phyloP scores from a whole-genome alignment of 1,140 invertebrate genomes.

The Drosophila willistoni region DNA sequence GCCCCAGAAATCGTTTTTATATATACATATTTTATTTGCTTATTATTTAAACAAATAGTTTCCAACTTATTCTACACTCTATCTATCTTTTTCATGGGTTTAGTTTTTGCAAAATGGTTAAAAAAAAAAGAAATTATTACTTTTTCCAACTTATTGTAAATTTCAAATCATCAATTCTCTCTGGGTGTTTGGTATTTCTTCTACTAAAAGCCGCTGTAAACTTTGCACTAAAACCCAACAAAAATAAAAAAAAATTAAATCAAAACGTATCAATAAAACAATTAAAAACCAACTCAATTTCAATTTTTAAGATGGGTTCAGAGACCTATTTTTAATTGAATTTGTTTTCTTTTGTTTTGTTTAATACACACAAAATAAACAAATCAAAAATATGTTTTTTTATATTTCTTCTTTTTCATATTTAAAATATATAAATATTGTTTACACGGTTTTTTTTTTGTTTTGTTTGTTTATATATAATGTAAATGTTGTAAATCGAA shows the following conservation, averaged over 20 bases:
- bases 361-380: conserved; percentile 39
- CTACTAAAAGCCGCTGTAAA: conserved; percentile 75
- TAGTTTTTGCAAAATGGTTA: conserved; percentile 21
- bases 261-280: not conserved
- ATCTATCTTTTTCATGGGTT: conserved; percentile 41
- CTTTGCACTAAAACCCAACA: conserved; percentile 74
- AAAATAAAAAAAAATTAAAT: conserved; percentile 29
- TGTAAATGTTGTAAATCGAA: conserved; percentile 74
- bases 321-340: conserved; percentile 52
- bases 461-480: conserved; percentile 36
- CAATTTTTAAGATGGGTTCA: conserved; percentile 52
- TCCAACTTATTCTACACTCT: not conserved
- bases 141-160: conserved; percentile 34
- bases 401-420: conserved; percentile 72
- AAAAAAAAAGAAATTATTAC: not conserved
- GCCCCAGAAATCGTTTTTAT: not conserved
- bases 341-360: conserved; percentile 2
- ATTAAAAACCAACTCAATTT: conserved; percentile 40
- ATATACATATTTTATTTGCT: not conserved
- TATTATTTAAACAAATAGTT: not conserved
- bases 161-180: conserved; percentile 46
- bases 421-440: conserved; percentile 29
- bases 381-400: conserved; percentile 43
- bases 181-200: conserved; percentile 75
- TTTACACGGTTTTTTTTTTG: conserved; percentile 52